These are phyloP conservation scores for Drosophila nigromelanica DNA, from an alignment of 1,140 invertebrate genomes.

Conservation along the genomic window DNA sequence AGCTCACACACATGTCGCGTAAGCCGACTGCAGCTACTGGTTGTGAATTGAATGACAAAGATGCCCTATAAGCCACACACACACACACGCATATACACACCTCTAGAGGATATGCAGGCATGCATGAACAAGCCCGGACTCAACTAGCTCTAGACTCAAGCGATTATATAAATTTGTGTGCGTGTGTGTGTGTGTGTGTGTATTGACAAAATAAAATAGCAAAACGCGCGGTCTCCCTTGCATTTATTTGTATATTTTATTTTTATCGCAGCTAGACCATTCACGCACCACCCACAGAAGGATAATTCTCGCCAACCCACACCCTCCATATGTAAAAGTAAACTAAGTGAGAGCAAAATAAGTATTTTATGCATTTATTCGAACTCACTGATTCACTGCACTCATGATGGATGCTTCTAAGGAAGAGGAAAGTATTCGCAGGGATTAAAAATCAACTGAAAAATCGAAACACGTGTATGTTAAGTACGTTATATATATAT, in stretches of 20 bases:
- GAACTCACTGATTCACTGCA: conserved; percentile 3
- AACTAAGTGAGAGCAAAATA: background rate
- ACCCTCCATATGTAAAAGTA: conserved; percentile 2
- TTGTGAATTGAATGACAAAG: conserved; percentile 21
- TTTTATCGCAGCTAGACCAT: background rate
- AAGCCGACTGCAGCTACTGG: conserved; percentile 52
- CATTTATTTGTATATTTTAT: conserved; percentile 49
- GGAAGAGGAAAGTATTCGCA: no score
- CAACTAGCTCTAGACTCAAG: conserved; percentile 4
- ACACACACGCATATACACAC: conserved; percentile 1
- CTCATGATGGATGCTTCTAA: background rate
- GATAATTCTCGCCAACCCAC: background rate
- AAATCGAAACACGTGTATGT: no score
- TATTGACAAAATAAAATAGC: conserved; percentile 39
- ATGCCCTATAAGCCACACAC: conserved; percentile 16
- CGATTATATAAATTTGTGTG: background rate
- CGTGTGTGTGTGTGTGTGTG: conserved; percentile 11
- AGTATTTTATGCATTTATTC: background rate
- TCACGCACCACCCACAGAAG: background rate
- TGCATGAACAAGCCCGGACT: conserved; percentile 7
- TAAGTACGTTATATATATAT: no score
- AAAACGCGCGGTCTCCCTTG: conserved; percentile 25
- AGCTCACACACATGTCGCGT: conserved; percentile 31
- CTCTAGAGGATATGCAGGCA: conserved; percentile 17
- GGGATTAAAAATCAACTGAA: no score